Evolutionary conservation across 1,140 invertebrate genomes (phyloP).

Genomic region (Drosophila kurseongensis): DNA sequence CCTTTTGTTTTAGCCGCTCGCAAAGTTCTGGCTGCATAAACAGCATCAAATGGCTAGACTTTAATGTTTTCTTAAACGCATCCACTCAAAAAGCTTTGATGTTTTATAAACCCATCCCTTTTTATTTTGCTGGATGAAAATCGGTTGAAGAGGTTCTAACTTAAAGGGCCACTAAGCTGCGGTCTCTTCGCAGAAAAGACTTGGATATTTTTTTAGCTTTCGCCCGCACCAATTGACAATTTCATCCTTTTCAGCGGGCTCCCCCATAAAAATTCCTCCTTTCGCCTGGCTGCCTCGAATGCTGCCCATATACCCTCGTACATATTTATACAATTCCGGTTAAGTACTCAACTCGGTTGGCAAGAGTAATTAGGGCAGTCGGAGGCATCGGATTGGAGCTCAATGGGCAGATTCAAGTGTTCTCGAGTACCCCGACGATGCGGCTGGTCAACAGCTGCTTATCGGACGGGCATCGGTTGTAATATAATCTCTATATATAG

Average conservation of each 20-base stretch:
- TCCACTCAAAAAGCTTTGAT: slow-evolving; percentile 74
- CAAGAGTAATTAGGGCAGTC: slow-evolving; percentile 55
- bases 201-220: slow-evolving; percentile 11
- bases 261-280: background rate
- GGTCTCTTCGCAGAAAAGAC: slow-evolving; percentile 6
- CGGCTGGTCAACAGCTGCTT: slow-evolving; percentile 47
- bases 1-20: slow-evolving; percentile 33
- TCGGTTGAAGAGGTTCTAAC: slow-evolving; percentile 15
- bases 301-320: background rate
- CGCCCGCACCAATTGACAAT: slow-evolving; percentile 23
- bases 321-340: slow-evolving; percentile 38
- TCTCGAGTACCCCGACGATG: slow-evolving; percentile 28
- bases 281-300: slow-evolving; percentile 5
- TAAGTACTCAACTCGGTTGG: slow-evolving; percentile 44
- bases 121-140: slow-evolving; percentile 22
- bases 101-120: slow-evolving; percentile 29
- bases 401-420: slow-evolving; percentile 52
- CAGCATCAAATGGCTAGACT: slow-evolving; percentile 58
- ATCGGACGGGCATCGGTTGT: slow-evolving; percentile 11
- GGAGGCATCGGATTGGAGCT: slow-evolving; percentile 35
- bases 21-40: slow-evolving; percentile 44
- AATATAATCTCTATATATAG: slow-evolving; percentile 12
- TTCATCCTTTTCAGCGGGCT: slow-evolving; percentile 19
- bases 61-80: slow-evolving; percentile 67
- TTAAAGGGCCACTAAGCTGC: slow-evolving; percentile 23